These are phyloP conservation scores for Elephantulus edwardii DNA, from an alignment of 2,113 vertebrate genomes.

Conservation along the genomic window DNA sequence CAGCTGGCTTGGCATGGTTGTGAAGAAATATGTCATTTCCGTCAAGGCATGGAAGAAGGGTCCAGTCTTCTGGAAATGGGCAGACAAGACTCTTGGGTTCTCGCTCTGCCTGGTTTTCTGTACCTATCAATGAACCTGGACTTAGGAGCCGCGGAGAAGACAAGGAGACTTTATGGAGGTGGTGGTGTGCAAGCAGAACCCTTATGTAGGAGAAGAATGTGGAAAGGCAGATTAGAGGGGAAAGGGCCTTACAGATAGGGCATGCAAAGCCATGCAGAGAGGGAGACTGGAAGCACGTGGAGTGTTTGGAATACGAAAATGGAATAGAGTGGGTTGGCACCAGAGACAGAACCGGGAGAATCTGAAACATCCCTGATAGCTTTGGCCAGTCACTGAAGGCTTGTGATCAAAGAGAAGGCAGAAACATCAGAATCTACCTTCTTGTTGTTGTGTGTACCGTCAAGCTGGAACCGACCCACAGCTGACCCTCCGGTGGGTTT, in stretches of 20 bases:
- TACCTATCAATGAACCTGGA: no score
- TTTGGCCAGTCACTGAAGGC: not conserved
- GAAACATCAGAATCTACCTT: rapidly evolving
- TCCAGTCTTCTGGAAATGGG: not conserved
- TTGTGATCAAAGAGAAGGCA: not conserved
- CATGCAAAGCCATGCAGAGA: rapidly evolving
- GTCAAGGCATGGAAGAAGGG: not conserved
- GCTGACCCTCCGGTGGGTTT: no score
- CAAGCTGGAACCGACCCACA: no score
- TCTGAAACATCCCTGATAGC: no score
- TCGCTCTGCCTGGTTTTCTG: not conserved
- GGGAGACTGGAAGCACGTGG: no score
- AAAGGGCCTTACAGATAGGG: not conserved
- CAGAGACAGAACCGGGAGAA: not conserved
- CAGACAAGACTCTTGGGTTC: not conserved
- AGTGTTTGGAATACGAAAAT: rapidly evolving
- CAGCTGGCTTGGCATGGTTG: not conserved
- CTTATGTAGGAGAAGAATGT: not conserved
- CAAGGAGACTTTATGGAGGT: not conserved
- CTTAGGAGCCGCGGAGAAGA: not conserved
- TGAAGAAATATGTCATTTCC: not conserved
- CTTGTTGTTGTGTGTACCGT: no score
- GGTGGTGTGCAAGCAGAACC: not conserved
- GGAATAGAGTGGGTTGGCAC: no score
- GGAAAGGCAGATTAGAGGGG: not conserved